Conservation (phyloP, 2,888 invertebrate genomes). For the Sminthurides aquaticus region DNA sequence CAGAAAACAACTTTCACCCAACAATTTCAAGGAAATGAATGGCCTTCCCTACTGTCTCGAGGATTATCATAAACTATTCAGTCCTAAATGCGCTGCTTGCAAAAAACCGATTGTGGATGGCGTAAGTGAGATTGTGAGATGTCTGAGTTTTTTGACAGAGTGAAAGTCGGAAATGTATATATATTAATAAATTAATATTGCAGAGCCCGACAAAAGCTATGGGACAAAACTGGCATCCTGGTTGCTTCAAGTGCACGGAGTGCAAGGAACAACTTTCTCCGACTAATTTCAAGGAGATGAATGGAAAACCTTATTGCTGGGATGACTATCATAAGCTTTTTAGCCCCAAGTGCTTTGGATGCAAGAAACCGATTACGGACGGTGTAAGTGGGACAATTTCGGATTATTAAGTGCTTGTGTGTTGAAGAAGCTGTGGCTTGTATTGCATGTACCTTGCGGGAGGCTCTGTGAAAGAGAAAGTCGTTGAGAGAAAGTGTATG, state of each 20-base stretch:
- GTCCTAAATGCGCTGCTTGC: conserved; percentile 37
- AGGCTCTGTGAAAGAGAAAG: no score
- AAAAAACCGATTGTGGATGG: conserved; percentile 33
- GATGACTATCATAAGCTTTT: conserved; percentile 34
- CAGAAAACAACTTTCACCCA: conserved; percentile 32
- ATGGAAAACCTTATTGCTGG: conserved; percentile 32
- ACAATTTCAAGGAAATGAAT: conserved; percentile 38
- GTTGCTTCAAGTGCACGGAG: conserved; percentile 34
- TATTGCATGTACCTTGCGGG: no score
- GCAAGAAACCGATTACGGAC: conserved; percentile 34
- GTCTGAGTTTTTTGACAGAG: background rate
- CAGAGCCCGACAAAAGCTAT: conserved; percentile 27
- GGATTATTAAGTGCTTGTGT: no score
- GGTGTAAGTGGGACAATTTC: no score
- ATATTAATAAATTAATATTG: background rate
- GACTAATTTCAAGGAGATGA: conserved; percentile 30
- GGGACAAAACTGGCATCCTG: conserved; percentile 36
- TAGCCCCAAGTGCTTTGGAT: conserved; percentile 32
- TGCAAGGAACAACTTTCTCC: conserved; percentile 29
- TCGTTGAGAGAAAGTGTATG: no score
- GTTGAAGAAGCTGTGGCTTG: no score
- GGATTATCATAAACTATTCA: conserved; percentile 36
- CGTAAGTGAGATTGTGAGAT: background rate
- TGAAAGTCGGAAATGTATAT: background rate
- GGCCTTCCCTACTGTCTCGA: conserved; percentile 39